These are phyloP conservation scores for Cheilosia pagana DNA, from an alignment of 2,888 invertebrate species.

Conservation along the genomic window DNA sequence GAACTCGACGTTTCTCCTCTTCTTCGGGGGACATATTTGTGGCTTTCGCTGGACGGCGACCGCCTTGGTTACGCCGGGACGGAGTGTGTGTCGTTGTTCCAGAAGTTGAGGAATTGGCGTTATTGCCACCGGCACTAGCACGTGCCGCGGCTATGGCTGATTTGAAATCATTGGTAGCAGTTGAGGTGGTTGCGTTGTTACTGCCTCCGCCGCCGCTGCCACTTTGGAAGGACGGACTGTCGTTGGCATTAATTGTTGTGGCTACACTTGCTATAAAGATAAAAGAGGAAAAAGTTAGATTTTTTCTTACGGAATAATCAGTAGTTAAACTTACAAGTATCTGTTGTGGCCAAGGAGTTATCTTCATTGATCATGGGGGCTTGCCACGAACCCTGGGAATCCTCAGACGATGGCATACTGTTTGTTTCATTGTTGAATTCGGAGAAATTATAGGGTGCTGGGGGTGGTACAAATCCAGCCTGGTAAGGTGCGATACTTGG, in stretches of 20 bases:
- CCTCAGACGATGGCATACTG: slow-evolving; percentile 82
- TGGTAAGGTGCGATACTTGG: slow-evolving; percentile 91
- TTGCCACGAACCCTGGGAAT: slow-evolving; percentile 83
- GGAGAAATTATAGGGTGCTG: slow-evolving; percentile 83
- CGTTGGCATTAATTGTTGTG: slow-evolving; percentile 78
- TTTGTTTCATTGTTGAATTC: slow-evolving; percentile 76
- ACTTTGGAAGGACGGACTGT: slow-evolving; percentile 81
- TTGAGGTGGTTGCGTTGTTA: slow-evolving; percentile 74
- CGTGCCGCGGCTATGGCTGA: slow-evolving; percentile 78
- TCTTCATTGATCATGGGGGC: slow-evolving; percentile 81
- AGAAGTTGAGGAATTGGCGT: slow-evolving; percentile 12
- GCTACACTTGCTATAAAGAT: slow-evolving; percentile 82
- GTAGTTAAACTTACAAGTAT: slow-evolving; percentile 81
- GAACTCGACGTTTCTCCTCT: slow-evolving; percentile 92
- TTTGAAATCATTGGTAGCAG: slow-evolving; percentile 80
- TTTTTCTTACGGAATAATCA: neutral
- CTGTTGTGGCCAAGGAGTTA: slow-evolving; percentile 81
- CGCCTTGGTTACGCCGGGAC: slow-evolving; percentile 91
- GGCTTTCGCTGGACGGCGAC: slow-evolving; percentile 91
- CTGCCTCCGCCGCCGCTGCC: slow-evolving; percentile 79
- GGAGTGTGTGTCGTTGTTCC: slow-evolving; percentile 76
- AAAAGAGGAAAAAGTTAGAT: slow-evolving; percentile 1
- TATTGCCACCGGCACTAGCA: slow-evolving; percentile 39
- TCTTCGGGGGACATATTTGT: slow-evolving; percentile 94
- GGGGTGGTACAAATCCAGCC: slow-evolving; percentile 96